phyloP scores from a whole-genome alignment of 2,797 vertebrate species.

The Girardinus metallicus region DNA sequence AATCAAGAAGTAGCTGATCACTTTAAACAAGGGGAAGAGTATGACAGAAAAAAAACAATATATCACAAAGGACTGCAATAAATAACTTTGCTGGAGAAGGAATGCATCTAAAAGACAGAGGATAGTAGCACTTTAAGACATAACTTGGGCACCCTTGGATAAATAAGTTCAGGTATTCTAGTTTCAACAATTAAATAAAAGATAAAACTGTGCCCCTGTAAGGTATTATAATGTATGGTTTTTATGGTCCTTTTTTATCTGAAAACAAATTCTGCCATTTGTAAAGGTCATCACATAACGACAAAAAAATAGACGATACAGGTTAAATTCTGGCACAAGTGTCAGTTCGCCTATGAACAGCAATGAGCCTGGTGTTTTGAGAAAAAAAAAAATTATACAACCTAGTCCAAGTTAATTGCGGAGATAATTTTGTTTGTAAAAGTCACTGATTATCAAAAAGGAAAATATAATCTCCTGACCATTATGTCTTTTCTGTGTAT shows the following conservation, averaged over 20 bases:
- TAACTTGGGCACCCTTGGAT: neutral
- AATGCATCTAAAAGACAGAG: neutral
- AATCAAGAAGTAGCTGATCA: neutral
- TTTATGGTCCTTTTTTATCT: neutral
- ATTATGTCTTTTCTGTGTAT: slow-evolving; percentile 14
- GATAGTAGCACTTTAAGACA: neutral
- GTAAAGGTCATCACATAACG: neutral
- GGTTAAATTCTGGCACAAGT: neutral
- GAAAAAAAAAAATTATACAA: neutral
- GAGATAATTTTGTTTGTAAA: neutral
- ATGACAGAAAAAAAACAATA: neutral
- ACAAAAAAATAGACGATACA: neutral
- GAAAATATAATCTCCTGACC: neutral
- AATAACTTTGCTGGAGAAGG: neutral
- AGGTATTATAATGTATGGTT: neutral
- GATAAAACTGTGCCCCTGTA: neutral
- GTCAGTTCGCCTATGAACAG: neutral
- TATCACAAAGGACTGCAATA: neutral
- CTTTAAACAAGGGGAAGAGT: neutral
- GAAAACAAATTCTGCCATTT: neutral
- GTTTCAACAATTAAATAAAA: neutral
- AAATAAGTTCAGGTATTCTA: slow-evolving; percentile 1
- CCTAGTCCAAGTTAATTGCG: neutral
- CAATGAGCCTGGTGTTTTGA: neutral
- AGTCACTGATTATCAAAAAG: neutral